Evolutionary conservation across 2,888 invertebrate species (phyloP).

Genomic region (Caenorhabditis sp.): DNA sequence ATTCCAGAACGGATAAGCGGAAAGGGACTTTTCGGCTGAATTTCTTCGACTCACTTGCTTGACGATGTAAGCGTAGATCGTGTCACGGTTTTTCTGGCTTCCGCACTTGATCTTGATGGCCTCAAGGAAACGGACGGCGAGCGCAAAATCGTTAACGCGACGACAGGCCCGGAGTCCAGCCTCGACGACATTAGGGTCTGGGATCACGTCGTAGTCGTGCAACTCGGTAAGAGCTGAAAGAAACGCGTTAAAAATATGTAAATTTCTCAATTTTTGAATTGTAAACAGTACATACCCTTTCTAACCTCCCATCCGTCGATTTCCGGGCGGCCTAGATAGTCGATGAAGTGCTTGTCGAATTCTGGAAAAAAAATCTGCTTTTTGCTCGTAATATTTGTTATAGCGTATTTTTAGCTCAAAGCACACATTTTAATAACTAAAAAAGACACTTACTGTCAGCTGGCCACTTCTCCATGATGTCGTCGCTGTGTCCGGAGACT

Average conservation of each 20-base stretch:
- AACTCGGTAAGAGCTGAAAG: conserved; percentile 78
- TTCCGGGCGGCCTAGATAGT: conserved; percentile 77
- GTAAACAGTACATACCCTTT: conserved; percentile 69
- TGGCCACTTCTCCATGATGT: conserved; percentile 78
- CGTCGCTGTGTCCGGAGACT: conserved; percentile 58
- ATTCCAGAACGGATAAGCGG: neutral
- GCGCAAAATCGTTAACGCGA: conserved; percentile 90
- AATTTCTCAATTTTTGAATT: neutral
- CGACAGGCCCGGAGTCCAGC: conserved; percentile 86
- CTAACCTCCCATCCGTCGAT: conserved; percentile 79
- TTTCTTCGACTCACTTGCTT: conserved; percentile 67
- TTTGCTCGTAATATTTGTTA: conserved; percentile 27
- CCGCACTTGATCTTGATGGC: conserved; percentile 89
- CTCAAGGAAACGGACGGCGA: conserved; percentile 93
- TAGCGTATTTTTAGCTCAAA: neutral
- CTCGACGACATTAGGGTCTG: conserved; percentile 78
- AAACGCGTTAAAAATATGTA: neutral
- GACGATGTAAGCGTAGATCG: conserved; percentile 81
- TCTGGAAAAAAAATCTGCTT: conserved; percentile 67
- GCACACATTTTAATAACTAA: neutral
- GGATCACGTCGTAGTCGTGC: conserved; percentile 78
- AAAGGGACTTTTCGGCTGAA: neutral
- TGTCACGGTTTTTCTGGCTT: conserved; percentile 80
- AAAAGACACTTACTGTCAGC: conserved; percentile 69
- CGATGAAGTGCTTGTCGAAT: conserved; percentile 79